Percentiles rank a stretch among this genome's conserved stretches.
These are phyloP conservation scores for Neopipo cinnamomea DNA, from an alignment of 2,113 vertebrate species.

Conservation along the genomic window DNA sequence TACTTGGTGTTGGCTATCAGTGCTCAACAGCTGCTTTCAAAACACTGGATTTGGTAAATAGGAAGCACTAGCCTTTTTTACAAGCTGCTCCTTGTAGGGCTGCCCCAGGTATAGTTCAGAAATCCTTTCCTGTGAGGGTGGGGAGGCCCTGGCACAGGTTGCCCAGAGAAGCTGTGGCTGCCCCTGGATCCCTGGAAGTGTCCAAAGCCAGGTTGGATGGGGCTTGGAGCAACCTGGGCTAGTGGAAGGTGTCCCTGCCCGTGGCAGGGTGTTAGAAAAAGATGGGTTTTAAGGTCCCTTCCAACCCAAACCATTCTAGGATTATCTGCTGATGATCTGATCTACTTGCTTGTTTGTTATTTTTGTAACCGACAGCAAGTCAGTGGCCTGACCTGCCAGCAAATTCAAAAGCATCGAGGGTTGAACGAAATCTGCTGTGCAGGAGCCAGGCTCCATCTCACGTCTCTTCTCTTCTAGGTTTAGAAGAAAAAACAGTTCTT, in stretches of 20 bases:
- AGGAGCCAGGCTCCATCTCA: background rate
- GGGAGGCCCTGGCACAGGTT: background rate
- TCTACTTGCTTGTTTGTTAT: background rate
- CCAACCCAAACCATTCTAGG: background rate
- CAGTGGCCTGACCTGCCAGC: fast-evolving
- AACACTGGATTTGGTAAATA: background rate
- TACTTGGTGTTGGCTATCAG: background rate
- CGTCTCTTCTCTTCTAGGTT: constrained; percentile 58
- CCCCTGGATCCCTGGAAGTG: background rate
- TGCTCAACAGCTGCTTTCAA: background rate
- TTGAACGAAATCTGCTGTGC: background rate
- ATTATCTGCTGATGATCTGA: background rate
- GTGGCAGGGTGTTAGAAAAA: background rate
- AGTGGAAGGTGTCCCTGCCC: background rate
- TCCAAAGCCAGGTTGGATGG: fast-evolving
- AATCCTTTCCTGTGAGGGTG: background rate
- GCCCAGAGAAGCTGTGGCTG: background rate
- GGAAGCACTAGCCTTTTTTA: background rate
- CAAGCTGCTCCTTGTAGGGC: background rate
- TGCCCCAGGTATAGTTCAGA: background rate
- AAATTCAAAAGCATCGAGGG: background rate
- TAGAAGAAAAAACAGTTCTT: constrained; percentile 72
- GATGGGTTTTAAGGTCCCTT: background rate
- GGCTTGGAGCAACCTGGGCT: background rate
- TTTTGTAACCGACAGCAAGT: background rate